These are phyloP conservation scores for Lophotis ruficrista DNA, from an alignment of 2,113 vertebrate species.

Conservation along the genomic window DNA sequence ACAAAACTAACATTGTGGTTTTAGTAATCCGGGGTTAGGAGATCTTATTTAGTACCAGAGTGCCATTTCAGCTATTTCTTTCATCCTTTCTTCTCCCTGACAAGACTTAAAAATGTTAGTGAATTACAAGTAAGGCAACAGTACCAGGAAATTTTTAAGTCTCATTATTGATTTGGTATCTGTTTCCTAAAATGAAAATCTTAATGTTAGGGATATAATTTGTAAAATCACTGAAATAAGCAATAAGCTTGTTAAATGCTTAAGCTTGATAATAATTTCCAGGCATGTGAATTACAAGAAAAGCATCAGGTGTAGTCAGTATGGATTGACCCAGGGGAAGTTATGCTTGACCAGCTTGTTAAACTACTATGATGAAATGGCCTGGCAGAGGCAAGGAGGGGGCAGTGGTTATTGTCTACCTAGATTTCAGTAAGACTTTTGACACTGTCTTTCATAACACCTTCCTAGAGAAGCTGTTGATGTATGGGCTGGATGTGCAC, in stretches of 20 bases:
- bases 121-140: not conserved
- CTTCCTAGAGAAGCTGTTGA: no score
- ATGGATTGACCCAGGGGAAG: not conserved
- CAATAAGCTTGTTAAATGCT: not conserved
- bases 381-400: not conserved
- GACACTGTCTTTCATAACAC: no score
- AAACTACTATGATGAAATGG: not conserved
- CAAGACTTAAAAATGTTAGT: not conserved
- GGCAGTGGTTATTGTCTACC: not conserved
- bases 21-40: not conserved
- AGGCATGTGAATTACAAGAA: not conserved
- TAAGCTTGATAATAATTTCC: not conserved
- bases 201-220: not conserved
- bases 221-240: not conserved
- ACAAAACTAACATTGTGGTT: not conserved
- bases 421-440: not conserved
- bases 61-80: not conserved
- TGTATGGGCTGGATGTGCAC: no score
- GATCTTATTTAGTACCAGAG: accelerated
- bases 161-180: not conserved
- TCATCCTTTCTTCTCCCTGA: not conserved
- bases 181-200: not conserved
- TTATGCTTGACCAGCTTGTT: not conserved
- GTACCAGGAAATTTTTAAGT: not conserved
- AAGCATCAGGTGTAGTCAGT: not conserved